Percentiles rank a stretch among this genome's conserved stretches.
These are phyloP conservation scores for Bombus waltoni DNA, from an alignment of 1,140 invertebrate species.

Conservation along the genomic window DNA sequence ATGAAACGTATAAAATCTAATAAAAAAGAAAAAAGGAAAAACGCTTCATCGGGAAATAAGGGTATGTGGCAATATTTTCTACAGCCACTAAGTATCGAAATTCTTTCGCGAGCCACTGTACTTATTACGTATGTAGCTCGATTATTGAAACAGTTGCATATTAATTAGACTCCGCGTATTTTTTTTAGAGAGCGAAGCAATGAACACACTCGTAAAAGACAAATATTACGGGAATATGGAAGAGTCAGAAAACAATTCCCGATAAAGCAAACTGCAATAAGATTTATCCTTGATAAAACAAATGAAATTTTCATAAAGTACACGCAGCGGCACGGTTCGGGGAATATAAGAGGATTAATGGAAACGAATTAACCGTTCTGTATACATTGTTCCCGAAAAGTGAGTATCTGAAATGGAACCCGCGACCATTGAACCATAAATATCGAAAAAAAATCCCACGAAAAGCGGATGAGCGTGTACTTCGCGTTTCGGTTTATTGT, in stretches of 20 bases:
- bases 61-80: too few species aligned
- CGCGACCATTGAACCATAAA: not conserved
- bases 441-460: not conserved
- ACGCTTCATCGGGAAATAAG: too few species aligned
- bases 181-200: not conserved
- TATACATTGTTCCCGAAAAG: slow-evolving; percentile 14
- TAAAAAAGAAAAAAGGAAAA: too few species aligned
- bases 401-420: slow-evolving; percentile 22
- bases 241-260: slow-evolving; percentile 12
- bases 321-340: not conserved
- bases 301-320: slow-evolving; percentile 27
- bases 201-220: not conserved
- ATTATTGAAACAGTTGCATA: not conserved
- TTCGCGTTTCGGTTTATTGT: slow-evolving; percentile 12
- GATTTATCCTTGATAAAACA: slow-evolving; percentile 15
- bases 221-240: slow-evolving; percentile 9
- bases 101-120: not conserved
- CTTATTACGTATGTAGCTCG: not conserved
- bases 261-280: not conserved
- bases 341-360: slow-evolving; percentile 23
- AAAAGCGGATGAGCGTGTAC: slow-evolving; percentile 1
- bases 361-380: slow-evolving; percentile 25
- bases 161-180: not conserved
- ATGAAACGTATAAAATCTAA: too few species aligned
- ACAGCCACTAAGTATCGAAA: too few species aligned